Base-by-base conservation (phyloP, 2,888 invertebrate genomes). In the Tenthredo amoena region DNA sequence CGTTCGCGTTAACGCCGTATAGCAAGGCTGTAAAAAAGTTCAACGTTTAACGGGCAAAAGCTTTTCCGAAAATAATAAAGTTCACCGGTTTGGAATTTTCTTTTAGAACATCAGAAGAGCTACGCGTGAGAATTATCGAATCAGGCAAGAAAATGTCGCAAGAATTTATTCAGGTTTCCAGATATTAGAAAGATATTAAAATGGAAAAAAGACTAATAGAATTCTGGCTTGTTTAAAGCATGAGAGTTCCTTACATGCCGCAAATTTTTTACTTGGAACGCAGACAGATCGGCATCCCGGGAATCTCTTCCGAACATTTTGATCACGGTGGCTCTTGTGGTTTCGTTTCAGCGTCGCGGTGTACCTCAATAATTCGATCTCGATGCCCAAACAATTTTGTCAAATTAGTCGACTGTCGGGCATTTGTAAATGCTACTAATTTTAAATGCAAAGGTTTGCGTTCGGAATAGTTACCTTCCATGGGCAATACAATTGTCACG, bases 321-420 rank as follows among this genome's bases (percentile, higher is more conserved):
- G 37, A 58, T 58, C 58, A 21, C 50, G 21, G 40, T 37, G 58
- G 81, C 81, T 62, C 15, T 62, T 81, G 81, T n/a, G 77, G 77
- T 77, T 55, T 15, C n/a, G 55, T n/a, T 31, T 77, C 9, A 9
- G 34, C 50, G 50, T 34, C 31, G 50, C n/a, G 62, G 58, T 62
- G 37, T 40, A 37, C 81, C 81, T 58, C 81, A 26, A 40, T 62
- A 81, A 81, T 81, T 81, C 40, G 62, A 81, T 62, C 31, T 18
- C 58, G 62, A 62, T 21, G 21, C 40, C 58, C 37, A 62, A 81
- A 62, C 81, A 81, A 81, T 81, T 62, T 62, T 40, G 81, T 62
- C 58, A 37, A 81, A 81, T 62, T 62, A 62, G 81, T 81, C 81
- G 15, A 34, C 58, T 40, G 58, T 58, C 21, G 37, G 15, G 21